Evolutionary conservation across 1,140 invertebrate genomes (phyloP), one percentile per base, ranked within the genome.

Genomic region (Epicauta chinensis): DNA sequence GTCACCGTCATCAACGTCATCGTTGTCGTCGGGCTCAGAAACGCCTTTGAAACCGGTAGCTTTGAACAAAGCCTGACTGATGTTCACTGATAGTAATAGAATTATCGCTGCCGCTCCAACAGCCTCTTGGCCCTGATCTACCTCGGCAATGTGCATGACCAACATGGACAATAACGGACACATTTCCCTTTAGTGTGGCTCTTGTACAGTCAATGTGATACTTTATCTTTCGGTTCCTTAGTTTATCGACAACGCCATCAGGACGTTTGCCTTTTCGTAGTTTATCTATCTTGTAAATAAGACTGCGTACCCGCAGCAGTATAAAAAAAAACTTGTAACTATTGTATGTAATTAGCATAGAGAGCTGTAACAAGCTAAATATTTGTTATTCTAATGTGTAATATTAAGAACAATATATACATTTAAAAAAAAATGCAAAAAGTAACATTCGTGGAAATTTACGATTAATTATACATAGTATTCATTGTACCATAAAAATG

Each of bases 241-340:
- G 58, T 58, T 61, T 56, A 17, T 53, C 29, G 13, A 31, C 37
- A 2, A 37, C 32, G 53, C 30, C 53, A 47, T 31, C 35, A 38
- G 45, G 39, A 45, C 16, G 14, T 51, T 55, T 51, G 42, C 49
- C 31, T 42, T 53, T 23, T 23, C 23, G 23, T 23, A 23, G 23
- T 23, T 41, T 30, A 38, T 53, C n/a, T 46, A 32, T 47, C 31
- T 52, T 62, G 58, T 62, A 62, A 51, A 62, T 55, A 57, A 40
- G 51, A 59, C 53, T 60, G 55, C 54, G 54, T 41, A 35, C n/a
- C 37, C 39, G 37, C 56, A 62, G 60, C 65, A 65, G 59, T 65
- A 67, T 66, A 67, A 68, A n/a, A n/a, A n/a, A n/a, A 62, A 66
- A 56, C 60, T 67, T 68, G 65, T 70, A 68, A 69, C 60, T 69